These are phyloP conservation scores for Cecropterus lyciades DNA, from an alignment of 1,140 invertebrate genomes.

Conservation along the genomic window DNA sequence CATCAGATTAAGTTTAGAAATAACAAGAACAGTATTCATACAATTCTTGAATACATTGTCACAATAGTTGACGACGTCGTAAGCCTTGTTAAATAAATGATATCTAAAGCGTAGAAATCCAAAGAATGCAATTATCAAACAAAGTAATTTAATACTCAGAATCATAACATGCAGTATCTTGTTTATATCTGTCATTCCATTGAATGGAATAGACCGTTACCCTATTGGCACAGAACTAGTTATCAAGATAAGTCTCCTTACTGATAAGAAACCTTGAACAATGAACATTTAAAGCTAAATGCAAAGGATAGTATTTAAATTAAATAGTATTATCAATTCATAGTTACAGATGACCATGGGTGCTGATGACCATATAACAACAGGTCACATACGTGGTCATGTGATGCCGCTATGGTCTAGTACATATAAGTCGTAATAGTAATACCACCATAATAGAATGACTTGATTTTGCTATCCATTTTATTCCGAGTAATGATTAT, in stretches of 20 bases:
- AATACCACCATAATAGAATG: no score
- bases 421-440: no score
- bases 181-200: conserved; percentile 44
- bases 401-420: no score
- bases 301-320: no score
- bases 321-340: no score
- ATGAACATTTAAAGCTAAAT: conserved; percentile 22
- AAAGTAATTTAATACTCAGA: conserved; percentile 27
- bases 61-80: background rate
- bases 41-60: background rate
- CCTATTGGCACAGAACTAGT: conserved; percentile 51
- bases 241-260: conserved; percentile 42
- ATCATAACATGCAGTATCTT: conserved; percentile 43
- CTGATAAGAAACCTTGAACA: conserved; percentile 47
- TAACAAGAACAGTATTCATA: no score
- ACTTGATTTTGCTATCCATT: no score
- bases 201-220: conserved; percentile 46
- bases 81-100: background rate
- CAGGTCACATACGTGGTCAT: no score
- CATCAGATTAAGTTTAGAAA: no score
- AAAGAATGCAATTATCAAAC: conserved; percentile 44
- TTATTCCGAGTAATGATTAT: no score
- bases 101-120: conserved; percentile 33
- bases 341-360: no score
- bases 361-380: no score